Base-by-base conservation (phyloP, 1,140 invertebrate species). In the Akabosia matsudoensis region DNA sequence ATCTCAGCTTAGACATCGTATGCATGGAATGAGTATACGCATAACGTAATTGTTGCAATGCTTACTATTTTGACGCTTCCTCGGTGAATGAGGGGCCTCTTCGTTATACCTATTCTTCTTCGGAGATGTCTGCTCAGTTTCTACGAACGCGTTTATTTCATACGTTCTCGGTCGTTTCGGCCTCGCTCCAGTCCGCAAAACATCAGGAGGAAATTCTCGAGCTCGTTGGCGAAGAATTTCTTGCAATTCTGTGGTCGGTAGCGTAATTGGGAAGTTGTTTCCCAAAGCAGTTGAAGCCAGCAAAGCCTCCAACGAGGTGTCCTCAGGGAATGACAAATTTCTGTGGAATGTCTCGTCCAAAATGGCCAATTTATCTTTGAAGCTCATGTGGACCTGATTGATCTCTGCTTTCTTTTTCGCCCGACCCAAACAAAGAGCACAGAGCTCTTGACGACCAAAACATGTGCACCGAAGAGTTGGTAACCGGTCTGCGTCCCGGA, bases 281-380 rank as follows among this genome's bases (percentile, higher is more conserved):
- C 3, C 61, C 3, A 28, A 24, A n/a, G 24, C 28, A 7, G 1
- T 31, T 7, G 61, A 67, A 22, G 61, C 22, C 24, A 67, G 30
- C 3, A 67, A 7, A 31, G n/a, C 61, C 31, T 67, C 61, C 61
- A 67, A 67, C 22, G 61, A 30, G 13, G 31, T n/a, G 22, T 67
- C 61, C n/a, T 67, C 61, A 3, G 61, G 26, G 28, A 67, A 67
- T 2, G 26, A 30, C 13, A 67, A 30, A 10, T 24, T 67, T 31
- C 22, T 67, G 22, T 67, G 61, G 22, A 67, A 67, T 22, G 61
- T 67, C n/a, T 67, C 61, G n/a, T 67, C 61, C 10, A 67, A 22
- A 67, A 67, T 10, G 3, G 24, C 10, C 4, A 67, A 30, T n/a
- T 67, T 67, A 7, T 67, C 61, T 31, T 31, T 67, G 26, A 13